Evolutionary conservation across 2,113 vertebrate species (phyloP), one percentile per base, ranked within the genome.

Genomic region (Ctenomys sociabilis): DNA sequence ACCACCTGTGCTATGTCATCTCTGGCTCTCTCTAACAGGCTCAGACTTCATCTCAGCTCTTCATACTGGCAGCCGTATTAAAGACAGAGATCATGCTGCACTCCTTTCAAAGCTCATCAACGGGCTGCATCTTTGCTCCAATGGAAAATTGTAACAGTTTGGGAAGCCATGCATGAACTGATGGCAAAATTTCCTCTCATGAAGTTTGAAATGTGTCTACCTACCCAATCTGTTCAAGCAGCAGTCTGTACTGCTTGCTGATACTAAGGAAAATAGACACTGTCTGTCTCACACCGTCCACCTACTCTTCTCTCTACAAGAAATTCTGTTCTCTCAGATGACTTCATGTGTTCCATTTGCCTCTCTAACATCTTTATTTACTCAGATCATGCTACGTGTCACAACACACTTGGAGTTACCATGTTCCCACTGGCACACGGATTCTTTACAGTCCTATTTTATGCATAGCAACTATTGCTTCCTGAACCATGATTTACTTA

Each of bases 341-440:
- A 4, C 7, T 3, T 59, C 22, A 4, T 0, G 0, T 26, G n/a
- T 70, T 24, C 9, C 2, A 30, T 35, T 37, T 12, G 5, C 26
- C 5, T 68, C 54, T 4, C 1, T 80, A 45, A 14, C 32, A 22
- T n/a, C 32, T 83, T 81, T 17, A 68, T 26, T 87, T 9, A 73
- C 19, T 19, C 3, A 21, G 12, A 1, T 2, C 14, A 85, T 28
- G 0, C n/a, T 22, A 61, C 37, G 13, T 72, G 22, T 87, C 12
- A 49, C 6, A 0, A 24, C 35, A 17, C 11, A 11, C 24, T 83
- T 68, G 82, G 28, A 83, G 52, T n/a, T 22, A 16, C 14, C 16
- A 0, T 32, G 11, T 64, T 77, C 35, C 9, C 0, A 4, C 26
- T 17, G 13, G 13, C 3, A 78, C 43, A 17, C 7, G 30, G 28